Base-by-base conservation (phyloP, 2,113 vertebrate genomes). In the Pyrgilauda ruficollis region DNA sequence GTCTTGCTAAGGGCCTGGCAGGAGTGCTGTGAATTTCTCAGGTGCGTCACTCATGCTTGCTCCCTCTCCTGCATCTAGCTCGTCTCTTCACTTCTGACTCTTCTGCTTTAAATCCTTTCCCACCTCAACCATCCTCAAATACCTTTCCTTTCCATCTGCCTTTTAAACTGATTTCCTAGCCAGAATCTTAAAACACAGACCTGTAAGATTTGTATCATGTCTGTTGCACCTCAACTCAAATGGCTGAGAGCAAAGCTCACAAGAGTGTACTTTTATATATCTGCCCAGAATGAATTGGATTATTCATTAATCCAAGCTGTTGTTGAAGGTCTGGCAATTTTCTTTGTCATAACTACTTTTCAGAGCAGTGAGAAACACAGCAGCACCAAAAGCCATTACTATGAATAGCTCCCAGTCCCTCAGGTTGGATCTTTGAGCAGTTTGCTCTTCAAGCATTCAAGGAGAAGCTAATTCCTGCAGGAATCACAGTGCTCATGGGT, bases 1-100 rank as follows among this genome's bases (percentile, higher is more conserved):
- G 14, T 46, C 37, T 52, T 75, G 61, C 59, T 61, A 11, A 47
- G 10, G 1, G 2, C 27, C 49, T 35, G 19, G 4, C 13, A 73
- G 41, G 22, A 84, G 1, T 5, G 6, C 16, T 56, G 15, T 12
- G 15, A 78, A 43, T 61, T 75, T 91, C 49, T n/a, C 30, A 78
- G 11, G 4, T 61, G 15, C 0, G 0, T 73, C 28, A 31, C 9
- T 74, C 15, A 44, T 0, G 0, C n/a, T 89, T 87, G 21, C 22
- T 72, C 7, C 31, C 15, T 44, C 26, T 84, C 30, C 12, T 64
- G 9, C 39, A 87, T 70, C 41, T 50, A 68, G 7, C 7, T 84
- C 10, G 33, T 61, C 15, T 90, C 7, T 33, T 39, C 5, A 37
- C 2, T 72, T 75, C 52, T 64, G 33, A 15, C 13, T 72, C 37